Base-by-base conservation (phyloP, 2,888 invertebrate genomes). In the Agonopterix subpropinquella region DNA sequence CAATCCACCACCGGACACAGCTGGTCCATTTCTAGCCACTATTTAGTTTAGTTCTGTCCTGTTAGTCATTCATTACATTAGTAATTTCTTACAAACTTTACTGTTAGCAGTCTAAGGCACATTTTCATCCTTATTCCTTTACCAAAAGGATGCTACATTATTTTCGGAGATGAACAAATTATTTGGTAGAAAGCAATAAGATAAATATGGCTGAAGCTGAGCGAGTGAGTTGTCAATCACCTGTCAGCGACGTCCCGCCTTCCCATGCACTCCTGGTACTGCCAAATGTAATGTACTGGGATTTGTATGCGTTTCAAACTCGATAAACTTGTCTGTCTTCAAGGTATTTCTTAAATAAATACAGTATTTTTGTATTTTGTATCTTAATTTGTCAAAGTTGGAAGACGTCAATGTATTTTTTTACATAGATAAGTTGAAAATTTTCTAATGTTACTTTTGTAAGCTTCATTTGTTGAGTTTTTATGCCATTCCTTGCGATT, bases 51-150 rank as follows among this genome's bases (percentile, higher is more conserved):
- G 78, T 80, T 77, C 74, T 78, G 86, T 85, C 86, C 80, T 79
- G 85, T 86, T 86, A 84, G 84, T 84, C 82, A 81, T 83, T 85
- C 84, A 83, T 84, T 82, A 81, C 84, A 86, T 86, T 86, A 86
- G 83, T 82, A 73, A 79, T 68, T 70, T 65, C 67, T 57, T 55
- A 69, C 85, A 71, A 75, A 58, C 49, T 54, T 64, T 7, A 28
- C 28, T 28, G 7, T 28, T 28, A 28, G 28, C 28, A 28, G 28
- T 7, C 7, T 5, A 28, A 28, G 28, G 28, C 5, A 28, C 28
- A 28, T 28, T 28, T 28, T 28, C 5, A 28, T 28, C 7, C 28
- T 28, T 28, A 28, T 28, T 28, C 28, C 28, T 5, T 28, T 28
- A 28, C 28, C 7, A 28, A 7, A 28, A 28, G 28, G 28, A 28